A percentile compares a stretch with the other conserved stretches of the same genome.
These are phyloP conservation scores for Notodonta ziczac DNA, from an alignment of 2,888 invertebrate genomes.

Conservation along the genomic window DNA sequence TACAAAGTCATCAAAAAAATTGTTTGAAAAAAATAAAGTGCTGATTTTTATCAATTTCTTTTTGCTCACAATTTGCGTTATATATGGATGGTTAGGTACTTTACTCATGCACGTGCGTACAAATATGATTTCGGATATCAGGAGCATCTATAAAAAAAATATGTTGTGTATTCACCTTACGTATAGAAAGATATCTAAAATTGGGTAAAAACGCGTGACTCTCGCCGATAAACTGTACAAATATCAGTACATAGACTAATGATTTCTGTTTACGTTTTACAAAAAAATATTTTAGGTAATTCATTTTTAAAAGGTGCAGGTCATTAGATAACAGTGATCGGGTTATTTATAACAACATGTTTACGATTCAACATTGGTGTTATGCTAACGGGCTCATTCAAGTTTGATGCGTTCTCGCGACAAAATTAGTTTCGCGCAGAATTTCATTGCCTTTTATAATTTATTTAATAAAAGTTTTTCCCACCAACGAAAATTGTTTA, in stretches of 20 bases:
- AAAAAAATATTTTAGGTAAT: slow-evolving; percentile 22
- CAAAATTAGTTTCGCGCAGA: slow-evolving; percentile 28
- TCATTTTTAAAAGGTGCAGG: slow-evolving; percentile 27
- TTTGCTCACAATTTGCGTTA: no score
- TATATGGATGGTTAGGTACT: no score
- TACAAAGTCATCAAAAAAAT: no score
- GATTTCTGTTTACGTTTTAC: slow-evolving; percentile 19
- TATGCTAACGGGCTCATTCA: slow-evolving; percentile 39
- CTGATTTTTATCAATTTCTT: no score
- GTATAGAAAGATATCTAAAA: not conserved
- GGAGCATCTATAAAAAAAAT: no score
- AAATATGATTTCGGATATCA: no score
- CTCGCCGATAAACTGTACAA: not conserved
- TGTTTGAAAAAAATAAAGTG: no score
- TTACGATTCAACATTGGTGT: slow-evolving; percentile 50
- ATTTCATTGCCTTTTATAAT: slow-evolving; percentile 32
- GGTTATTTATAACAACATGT: slow-evolving; percentile 61
- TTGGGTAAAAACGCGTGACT: not conserved
- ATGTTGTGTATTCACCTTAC: no score
- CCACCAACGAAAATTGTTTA: slow-evolving; percentile 31
- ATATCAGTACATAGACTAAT: not conserved
- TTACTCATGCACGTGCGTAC: no score
- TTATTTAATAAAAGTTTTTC: slow-evolving; percentile 23
- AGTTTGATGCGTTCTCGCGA: slow-evolving; percentile 34
- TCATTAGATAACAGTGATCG: slow-evolving; percentile 47